A percentile compares a stretch with the other conserved stretches of the same genome.
Evolutionary conservation across 1,140 invertebrate species (phyloP).

Genomic region (Physella acuta): DNA sequence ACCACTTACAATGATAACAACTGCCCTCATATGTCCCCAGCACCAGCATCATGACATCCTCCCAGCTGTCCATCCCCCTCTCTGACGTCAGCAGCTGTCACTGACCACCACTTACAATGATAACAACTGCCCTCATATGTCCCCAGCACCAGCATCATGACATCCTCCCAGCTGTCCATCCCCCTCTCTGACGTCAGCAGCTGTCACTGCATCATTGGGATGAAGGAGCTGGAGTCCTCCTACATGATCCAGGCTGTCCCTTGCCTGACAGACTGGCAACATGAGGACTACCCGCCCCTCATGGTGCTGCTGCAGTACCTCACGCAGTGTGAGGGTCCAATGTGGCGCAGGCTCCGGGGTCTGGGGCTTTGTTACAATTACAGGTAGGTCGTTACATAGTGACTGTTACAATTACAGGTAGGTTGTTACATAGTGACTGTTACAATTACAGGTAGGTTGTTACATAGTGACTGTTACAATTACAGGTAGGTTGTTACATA

Average conservation of each 20-base stretch:
- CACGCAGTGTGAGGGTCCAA: slow-evolving; percentile 83
- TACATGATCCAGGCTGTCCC: slow-evolving; percentile 72
- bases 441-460: too few relatives aligned
- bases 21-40: too few relatives aligned
- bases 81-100: too few relatives aligned
- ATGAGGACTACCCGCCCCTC: slow-evolving; percentile 73
- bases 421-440: too few relatives aligned
- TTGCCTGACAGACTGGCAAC: slow-evolving; percentile 67
- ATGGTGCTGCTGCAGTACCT: slow-evolving; percentile 83
- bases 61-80: too few relatives aligned
- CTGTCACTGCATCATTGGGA: slow-evolving; percentile 71
- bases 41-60: too few relatives aligned
- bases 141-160: background rate
- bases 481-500: too few relatives aligned
- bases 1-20: too few relatives aligned
- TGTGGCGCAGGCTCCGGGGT: slow-evolving; percentile 84
- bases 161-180: background rate
- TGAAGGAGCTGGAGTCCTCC: slow-evolving; percentile 80
- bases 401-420: too few relatives aligned
- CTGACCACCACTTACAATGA: too few relatives aligned
- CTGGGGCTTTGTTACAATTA: slow-evolving; percentile 82
- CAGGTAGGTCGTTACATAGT: too few relatives aligned
- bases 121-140: background rate
- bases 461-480: too few relatives aligned
- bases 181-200: slow-evolving; percentile 26